These are phyloP conservation scores for Pseudomyrmex concolor DNA, from an alignment of 1,140 invertebrate genomes.

Conservation along the genomic window DNA sequence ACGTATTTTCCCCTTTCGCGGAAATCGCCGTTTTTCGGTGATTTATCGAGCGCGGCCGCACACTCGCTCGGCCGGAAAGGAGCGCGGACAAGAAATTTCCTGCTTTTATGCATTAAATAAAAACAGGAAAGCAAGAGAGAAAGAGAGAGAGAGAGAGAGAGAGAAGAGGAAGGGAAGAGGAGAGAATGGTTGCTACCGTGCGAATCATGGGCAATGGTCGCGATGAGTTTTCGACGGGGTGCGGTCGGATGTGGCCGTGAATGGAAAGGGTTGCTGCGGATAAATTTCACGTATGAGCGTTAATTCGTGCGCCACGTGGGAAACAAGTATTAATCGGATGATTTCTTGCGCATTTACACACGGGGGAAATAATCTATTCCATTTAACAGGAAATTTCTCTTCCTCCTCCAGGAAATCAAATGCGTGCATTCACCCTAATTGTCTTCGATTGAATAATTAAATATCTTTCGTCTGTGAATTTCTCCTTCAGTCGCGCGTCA, in stretches of 20 bases:
- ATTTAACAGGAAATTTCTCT: background rate
- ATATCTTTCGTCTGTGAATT: background rate
- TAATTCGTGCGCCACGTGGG: constrained; percentile 27
- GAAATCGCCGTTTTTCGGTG: constrained; percentile 76
- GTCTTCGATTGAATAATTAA: background rate
- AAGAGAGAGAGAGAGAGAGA: background rate
- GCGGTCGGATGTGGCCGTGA: constrained; percentile 29
- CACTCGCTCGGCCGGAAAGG: constrained; percentile 52
- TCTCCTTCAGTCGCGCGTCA: background rate
- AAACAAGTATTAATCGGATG: constrained; percentile 8
- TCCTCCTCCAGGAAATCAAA: too few species aligned
- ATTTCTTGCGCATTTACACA: background rate
- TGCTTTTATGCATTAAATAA: constrained; percentile 64
- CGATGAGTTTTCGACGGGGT: constrained; percentile 37
- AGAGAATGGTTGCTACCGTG: constrained; percentile 4
- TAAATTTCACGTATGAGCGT: constrained; percentile 38
- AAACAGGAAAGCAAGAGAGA: constrained; percentile 1
- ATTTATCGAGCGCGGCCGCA: constrained; percentile 65
- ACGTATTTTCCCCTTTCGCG: constrained; percentile 76
- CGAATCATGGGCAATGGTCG: constrained; percentile 26
- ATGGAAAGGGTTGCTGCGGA: constrained; percentile 30
- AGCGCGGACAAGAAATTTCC: constrained; percentile 58
- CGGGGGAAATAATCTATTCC: background rate
- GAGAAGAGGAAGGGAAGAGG: background rate
- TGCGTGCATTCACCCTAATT: too few species aligned